These are phyloP conservation scores for Byasa hedistus DNA, from an alignment of 2,888 invertebrate species.

Conservation along the genomic window DNA sequence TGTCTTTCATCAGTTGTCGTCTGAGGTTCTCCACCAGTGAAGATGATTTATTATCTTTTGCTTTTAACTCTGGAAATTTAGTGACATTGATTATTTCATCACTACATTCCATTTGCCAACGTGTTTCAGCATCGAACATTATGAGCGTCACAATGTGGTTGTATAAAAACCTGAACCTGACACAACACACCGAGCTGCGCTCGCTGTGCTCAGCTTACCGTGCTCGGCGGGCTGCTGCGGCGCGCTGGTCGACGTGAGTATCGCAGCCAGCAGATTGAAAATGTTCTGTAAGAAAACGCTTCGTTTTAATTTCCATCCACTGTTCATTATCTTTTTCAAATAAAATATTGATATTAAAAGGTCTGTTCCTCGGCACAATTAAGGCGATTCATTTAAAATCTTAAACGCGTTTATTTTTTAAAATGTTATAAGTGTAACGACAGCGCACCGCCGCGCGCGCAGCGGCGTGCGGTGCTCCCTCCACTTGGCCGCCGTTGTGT, in stretches of 20 bases:
- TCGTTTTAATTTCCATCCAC: background rate
- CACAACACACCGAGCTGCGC: background rate
- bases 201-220: background rate
- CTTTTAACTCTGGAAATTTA: conserved; percentile 4
- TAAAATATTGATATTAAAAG: no score
- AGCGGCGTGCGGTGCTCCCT: no score
- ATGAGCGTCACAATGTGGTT: background rate
- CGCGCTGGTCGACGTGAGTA: conserved; percentile 6
- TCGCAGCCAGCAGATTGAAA: conserved; percentile 6
- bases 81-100: background rate
- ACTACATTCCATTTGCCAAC: background rate
- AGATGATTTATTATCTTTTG: conserved; percentile 20
- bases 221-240: background rate
- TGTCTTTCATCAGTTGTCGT: conserved; percentile 49
- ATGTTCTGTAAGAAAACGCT: conserved; percentile 8
- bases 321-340: no score
- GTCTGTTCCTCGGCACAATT: no score
- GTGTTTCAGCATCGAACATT: background rate
- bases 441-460: no score
- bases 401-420: no score
- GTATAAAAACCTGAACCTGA: background rate
- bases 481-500: no score
- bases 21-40: conserved; percentile 36
- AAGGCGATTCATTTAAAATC: no score
- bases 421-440: no score